phyloP scores from a whole-genome alignment of 2,888 invertebrate genomes.

The Ceraclea dissimilis region DNA sequence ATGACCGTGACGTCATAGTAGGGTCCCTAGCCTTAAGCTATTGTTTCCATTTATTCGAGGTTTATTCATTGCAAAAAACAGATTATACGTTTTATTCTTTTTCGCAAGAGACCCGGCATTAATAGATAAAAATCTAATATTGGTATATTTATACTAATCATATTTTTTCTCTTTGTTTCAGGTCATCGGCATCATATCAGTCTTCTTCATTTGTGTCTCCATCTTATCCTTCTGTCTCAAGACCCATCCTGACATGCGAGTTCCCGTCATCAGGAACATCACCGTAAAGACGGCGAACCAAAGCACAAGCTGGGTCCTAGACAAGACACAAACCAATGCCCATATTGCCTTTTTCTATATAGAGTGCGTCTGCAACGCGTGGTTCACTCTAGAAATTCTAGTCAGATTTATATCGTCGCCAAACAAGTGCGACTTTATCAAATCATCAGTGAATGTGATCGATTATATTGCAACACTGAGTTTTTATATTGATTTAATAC shows the following conservation, averaged over 20 bases:
- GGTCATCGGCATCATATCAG: conserved; percentile 96
- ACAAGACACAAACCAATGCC: conserved; percentile 89
- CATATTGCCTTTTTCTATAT: conserved; percentile 98
- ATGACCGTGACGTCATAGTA: no score
- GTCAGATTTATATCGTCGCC: conserved; percentile 89
- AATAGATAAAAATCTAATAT: no score
- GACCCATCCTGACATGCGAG: conserved; percentile 97
- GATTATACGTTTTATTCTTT: no score
- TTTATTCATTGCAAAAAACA: no score
- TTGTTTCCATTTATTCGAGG: no score
- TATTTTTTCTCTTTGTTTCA: conserved; percentile 46
- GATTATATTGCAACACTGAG: conserved; percentile 98
- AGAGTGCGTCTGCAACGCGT: conserved; percentile 97
- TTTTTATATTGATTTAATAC: conserved; percentile 91
- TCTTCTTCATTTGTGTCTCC: conserved; percentile 99
- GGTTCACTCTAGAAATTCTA: conserved; percentile 98
- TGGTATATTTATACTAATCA: no score
- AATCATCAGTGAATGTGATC: conserved; percentile 96
- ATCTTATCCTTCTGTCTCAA: conserved; percentile 99
- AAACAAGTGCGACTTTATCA: conserved; percentile 90
- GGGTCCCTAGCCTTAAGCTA: no score
- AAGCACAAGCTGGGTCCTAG: conserved; percentile 73
- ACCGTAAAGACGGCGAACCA: conserved; percentile 70
- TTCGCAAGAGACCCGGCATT: no score
- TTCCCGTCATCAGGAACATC: conserved; percentile 77